phyloP scores from a whole-genome alignment of 2,888 invertebrate genomes.

The Scaptodrosophila latifasciaeformis region DNA sequence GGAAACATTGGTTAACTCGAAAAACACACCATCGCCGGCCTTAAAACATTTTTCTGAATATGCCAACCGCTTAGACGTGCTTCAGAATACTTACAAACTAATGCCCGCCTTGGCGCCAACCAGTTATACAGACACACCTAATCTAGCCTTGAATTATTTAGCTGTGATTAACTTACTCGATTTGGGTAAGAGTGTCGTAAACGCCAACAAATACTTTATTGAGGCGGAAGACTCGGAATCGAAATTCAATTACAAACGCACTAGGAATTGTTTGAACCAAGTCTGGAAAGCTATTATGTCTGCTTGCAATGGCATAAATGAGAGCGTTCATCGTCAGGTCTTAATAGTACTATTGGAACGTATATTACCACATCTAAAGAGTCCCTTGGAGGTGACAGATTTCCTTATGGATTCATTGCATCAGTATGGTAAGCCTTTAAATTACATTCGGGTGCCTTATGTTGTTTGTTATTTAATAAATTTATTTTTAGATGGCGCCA shows the following conservation, averaged over 20 bases:
- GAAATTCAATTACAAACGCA: constrained; percentile 77
- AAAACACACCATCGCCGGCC: constrained; percentile 78
- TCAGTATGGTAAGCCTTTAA: constrained; percentile 77
- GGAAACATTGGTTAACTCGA: constrained; percentile 79
- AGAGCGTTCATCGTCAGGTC: constrained; percentile 84
- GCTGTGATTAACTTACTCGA: constrained; percentile 79
- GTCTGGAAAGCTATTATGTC: constrained; percentile 81
- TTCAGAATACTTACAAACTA: constrained; percentile 82
- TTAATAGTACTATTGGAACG: constrained; percentile 88
- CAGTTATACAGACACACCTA: constrained; percentile 76
- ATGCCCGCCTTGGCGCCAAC: constrained; percentile 78
- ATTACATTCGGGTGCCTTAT: not conserved
- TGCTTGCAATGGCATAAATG: constrained; percentile 78
- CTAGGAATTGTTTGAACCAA: constrained; percentile 80
- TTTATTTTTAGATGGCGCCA: constrained; percentile 82
- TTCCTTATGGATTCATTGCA: constrained; percentile 93
- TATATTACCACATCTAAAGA: constrained; percentile 85
- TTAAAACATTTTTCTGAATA: constrained; percentile 85
- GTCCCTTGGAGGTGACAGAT: constrained; percentile 90
- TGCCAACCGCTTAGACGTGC: constrained; percentile 83
- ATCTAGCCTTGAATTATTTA: constrained; percentile 79
- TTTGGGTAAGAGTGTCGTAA: constrained; percentile 71
- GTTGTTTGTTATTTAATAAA: not conserved
- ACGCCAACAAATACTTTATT: constrained; percentile 66
- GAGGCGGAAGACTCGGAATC: constrained; percentile 41